Base-by-base conservation (phyloP, 1,140 invertebrate species). In the Brachionus koreanus region DNA sequence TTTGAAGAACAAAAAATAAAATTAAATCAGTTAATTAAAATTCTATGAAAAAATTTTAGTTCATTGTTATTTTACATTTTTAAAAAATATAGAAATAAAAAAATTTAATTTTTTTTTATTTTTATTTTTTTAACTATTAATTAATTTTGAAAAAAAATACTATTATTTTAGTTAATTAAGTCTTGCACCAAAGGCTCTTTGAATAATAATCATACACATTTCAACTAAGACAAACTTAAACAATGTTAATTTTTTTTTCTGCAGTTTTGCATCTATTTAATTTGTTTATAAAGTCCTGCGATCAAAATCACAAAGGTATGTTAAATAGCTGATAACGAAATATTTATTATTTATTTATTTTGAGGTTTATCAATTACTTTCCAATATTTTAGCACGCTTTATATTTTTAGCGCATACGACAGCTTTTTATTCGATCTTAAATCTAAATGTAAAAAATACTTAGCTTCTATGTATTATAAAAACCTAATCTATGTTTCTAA, bases 391-490 rank as follows among this genome's bases (percentile, higher is more conserved):
- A 57, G 49, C 49, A 57, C 49, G 49, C 49, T 57, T 52, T 25
- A 16, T 19, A 57, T 57, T 57, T 19, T 19, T 3, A 57, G 49
- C 49, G 49, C 49, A 57, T 19, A 57, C 49, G 49, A 57, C 6
- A 57, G 1, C 49, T 57, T 57, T 25, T 5, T 57, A 57, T 57
- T 57, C 9, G n/a, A 57, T 57, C 49, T 57, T 57, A 57, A 57
- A 19, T 57, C 49, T 57, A 57, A 57, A 57, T 57, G 49, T 57
- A 57, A 57, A 57, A 57, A 57, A 19, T 23, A 57, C 49, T 57
- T 57, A 57, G 49, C 49, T 57, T 57, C 49, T 57, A 19, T 57
- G 49, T 57, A 57, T 57, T 57, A 57, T 57, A 57, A 57, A 57
- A 57, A 57, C 49, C 49, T 49, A 49, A 49, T 49, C 43, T 57